Conservation (phyloP, 2,113 vertebrate species). For the Raja brachyura region DNA sequence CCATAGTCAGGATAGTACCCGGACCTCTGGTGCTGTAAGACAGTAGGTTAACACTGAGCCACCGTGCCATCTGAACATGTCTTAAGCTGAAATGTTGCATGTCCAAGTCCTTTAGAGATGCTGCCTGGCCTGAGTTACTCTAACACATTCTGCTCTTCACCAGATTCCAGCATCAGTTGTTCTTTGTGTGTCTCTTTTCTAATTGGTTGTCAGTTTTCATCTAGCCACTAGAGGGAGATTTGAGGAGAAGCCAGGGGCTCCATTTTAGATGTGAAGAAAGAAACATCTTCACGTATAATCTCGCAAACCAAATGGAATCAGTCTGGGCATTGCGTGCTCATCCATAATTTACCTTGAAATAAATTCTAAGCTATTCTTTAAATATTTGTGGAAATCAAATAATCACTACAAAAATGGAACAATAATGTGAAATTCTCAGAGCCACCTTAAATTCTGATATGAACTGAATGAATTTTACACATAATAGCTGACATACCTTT, state of each 20-base stretch:
- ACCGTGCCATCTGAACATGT: too few species aligned
- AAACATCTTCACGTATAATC: not conserved
- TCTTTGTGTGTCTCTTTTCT: not conserved
- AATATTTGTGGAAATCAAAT: not conserved
- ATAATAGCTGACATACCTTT: not conserved
- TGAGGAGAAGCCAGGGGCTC: not conserved
- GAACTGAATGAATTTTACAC: not conserved
- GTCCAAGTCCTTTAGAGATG: too few species aligned
- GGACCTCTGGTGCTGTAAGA: too few species aligned
- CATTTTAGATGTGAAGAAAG: not conserved
- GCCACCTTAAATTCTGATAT: not conserved
- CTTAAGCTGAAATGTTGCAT: too few species aligned
- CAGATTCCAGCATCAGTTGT: too few species aligned
- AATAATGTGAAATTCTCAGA: not conserved
- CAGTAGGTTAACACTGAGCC: too few species aligned
- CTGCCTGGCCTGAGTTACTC: too few species aligned
- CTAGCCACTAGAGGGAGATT: not conserved
- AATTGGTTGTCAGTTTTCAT: not conserved
- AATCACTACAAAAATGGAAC: not conserved
- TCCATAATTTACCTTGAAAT: not conserved
- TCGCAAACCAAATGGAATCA: not conserved
- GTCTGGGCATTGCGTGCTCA: not conserved
- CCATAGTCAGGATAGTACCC: too few species aligned
- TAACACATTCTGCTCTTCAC: too few species aligned
- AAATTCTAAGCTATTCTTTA: not conserved